Evolutionary conservation across 2,888 invertebrate species (phyloP).

Genomic region (Pachycephus smyrnensis): DNA sequence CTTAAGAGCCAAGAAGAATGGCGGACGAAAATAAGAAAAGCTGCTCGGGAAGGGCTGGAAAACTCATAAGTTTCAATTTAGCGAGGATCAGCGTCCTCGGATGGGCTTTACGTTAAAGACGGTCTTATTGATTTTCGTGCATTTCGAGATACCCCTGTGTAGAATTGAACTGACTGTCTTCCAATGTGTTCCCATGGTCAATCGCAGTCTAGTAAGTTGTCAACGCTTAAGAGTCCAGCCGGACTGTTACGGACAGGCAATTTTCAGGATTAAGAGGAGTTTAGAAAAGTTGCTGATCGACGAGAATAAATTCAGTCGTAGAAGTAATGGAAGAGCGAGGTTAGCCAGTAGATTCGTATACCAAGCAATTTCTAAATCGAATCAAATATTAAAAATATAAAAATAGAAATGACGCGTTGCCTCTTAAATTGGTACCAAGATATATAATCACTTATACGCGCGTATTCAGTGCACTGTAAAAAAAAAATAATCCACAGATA

Average conservation of each 20-base stretch:
- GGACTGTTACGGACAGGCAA: background rate
- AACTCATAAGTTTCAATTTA: conserved; percentile 68
- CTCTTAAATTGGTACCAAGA: background rate
- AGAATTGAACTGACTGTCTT: background rate
- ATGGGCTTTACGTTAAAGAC: conserved; percentile 43
- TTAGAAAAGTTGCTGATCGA: background rate
- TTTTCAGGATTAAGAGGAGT: background rate
- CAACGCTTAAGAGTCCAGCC: background rate
- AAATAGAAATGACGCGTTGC: background rate
- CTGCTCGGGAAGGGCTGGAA: conserved; percentile 41
- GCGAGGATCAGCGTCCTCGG: conserved; percentile 62
- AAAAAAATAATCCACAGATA: background rate
- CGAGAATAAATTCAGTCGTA: background rate
- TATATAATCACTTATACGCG: background rate
- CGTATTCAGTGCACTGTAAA: background rate
- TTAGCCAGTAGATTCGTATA: background rate
- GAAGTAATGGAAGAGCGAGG: background rate
- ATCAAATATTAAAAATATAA: background rate
- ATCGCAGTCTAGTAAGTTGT: background rate
- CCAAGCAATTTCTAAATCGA: background rate
- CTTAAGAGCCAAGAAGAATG: conserved; percentile 59
- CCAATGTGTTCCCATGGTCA: background rate
- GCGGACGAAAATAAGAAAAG: conserved; percentile 48
- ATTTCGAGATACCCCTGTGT: conserved; percentile 26
- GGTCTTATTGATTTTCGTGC: conserved; percentile 53